A percentile compares a stretch with the other conserved stretches of the same genome.
Evolutionary conservation across 1,140 invertebrate genomes (phyloP).

Genomic region (Solenopsis fugax): DNA sequence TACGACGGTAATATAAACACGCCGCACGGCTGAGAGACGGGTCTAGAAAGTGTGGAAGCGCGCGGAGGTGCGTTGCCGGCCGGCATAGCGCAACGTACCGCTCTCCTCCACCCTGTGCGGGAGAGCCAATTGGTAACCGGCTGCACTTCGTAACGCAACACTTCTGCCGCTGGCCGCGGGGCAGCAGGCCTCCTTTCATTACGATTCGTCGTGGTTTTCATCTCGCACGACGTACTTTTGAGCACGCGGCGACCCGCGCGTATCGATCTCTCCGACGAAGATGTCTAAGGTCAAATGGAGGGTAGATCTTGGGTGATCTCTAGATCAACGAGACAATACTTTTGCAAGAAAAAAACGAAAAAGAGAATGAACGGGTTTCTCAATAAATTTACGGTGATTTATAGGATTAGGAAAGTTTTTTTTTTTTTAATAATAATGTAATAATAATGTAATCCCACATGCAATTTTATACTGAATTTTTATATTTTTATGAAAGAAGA

Average conservation of each 20-base stretch:
- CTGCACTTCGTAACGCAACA: conserved; percentile 69
- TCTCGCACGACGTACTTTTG: conserved; percentile 74
- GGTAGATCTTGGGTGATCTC: background rate
- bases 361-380: background rate
- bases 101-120: conserved; percentile 47
- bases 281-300: conserved; percentile 31
- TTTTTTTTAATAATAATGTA: too few relatives aligned
- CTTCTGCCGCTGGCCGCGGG: conserved; percentile 59
- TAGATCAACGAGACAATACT: background rate
- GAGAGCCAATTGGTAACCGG: conserved; percentile 77
- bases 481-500: too few relatives aligned
- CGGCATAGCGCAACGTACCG: background rate
- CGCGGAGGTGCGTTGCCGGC: background rate
- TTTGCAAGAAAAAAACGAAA: background rate
- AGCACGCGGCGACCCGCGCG: conserved; percentile 45
- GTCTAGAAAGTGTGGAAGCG: conserved; percentile 10
- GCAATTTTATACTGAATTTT: too few relatives aligned
- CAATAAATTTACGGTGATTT: background rate
- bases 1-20: conserved; percentile 53
- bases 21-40: background rate
- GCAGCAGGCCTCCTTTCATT: conserved; percentile 76
- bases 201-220: conserved; percentile 79
- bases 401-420: too few relatives aligned
- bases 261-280: conserved; percentile 19
- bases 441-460: too few relatives aligned